Evolutionary conservation across 2,797 vertebrate species (phyloP), one percentile per base, ranked within the genome.

Genomic region (Myotis myotis): DNA sequence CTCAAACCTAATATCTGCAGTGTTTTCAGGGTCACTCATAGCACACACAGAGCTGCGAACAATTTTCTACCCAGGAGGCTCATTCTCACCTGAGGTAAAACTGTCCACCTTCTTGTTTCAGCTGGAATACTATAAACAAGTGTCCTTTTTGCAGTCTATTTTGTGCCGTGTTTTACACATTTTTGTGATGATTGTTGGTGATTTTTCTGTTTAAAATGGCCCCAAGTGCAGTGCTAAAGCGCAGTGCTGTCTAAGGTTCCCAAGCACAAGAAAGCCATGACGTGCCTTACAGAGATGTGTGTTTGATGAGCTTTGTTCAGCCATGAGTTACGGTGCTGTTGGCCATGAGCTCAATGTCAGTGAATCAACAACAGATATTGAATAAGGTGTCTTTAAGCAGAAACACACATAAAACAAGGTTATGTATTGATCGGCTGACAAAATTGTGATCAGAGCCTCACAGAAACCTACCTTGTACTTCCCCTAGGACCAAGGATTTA

Each of bases 281-380:
- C 60, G 70, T 20, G 3, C 28, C 60, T 76, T 71, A 38, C 9
- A 64, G 51, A 87, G 95, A 78, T 70, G 80, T 20, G 5, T 68
- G 8, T 62, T 12, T 36, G 15, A 81, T 57, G 76, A 84, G 28
- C 8, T 87, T 89, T 30, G 6, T 53, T 89, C 60, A 79, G 62
- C 28, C 30, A 36, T 83, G 28, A 89, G 28, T 80, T 78, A 76
- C 17, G 51, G 17, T 9, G 36, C 38, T 89, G 30, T n/a, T 36
- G 74, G 49, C 12, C 23, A 5, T 80, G 62, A 84, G 20, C 55
- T 89, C 68, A 84, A 12, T 81, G 72, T 57, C 85, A 88, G 44
- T 33, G 71, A 91, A 91, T 71, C 25, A 80, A 49, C 44, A 97
- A 28, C 38, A 60, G 47, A 57, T 75, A 94, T 60, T 92, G 87